phyloP scores from a whole-genome alignment of 2,113 vertebrate species.

The Cyanoliseus patagonus region DNA sequence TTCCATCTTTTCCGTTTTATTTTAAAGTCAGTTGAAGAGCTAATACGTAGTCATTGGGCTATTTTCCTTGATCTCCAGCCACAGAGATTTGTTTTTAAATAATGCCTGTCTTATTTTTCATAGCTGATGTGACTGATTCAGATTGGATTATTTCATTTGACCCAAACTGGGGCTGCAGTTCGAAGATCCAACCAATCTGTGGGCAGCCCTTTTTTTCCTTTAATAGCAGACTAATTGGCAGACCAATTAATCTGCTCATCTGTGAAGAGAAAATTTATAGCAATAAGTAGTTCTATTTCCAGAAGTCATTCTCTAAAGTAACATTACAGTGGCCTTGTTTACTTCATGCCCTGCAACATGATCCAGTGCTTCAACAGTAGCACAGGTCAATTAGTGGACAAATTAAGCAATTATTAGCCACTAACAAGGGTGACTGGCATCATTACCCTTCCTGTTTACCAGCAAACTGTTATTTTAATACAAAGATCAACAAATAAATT shows the following conservation, averaged over 20 bases:
- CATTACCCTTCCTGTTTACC: slow-evolving; percentile 87
- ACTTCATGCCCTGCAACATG: slow-evolving; percentile 71
- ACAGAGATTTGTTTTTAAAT: background rate
- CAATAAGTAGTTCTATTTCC: slow-evolving; percentile 77
- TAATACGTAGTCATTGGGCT: background rate
- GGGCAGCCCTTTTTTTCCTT: slow-evolving; percentile 65
- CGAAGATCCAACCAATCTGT: slow-evolving; percentile 41
- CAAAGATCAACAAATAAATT: slow-evolving; percentile 82
- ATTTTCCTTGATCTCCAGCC: background rate
- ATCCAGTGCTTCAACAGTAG: slow-evolving; percentile 74
- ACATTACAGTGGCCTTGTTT: slow-evolving; percentile 75
- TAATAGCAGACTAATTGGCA: slow-evolving; percentile 81
- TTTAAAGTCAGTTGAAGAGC: background rate
- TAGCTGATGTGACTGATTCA: slow-evolving; percentile 40
- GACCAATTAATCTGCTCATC: slow-evolving; percentile 84
- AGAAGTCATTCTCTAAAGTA: slow-evolving; percentile 79
- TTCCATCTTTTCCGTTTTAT: background rate
- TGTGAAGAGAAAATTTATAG: slow-evolving; percentile 82
- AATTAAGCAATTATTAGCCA: slow-evolving; percentile 88
- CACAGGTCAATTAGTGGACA: slow-evolving; percentile 87
- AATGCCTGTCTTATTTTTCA: slow-evolving; percentile 18
- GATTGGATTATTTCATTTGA: slow-evolving; percentile 63
- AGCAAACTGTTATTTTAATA: slow-evolving; percentile 81
- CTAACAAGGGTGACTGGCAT: slow-evolving; percentile 86
- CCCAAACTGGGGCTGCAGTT: slow-evolving; percentile 33